Conservation (phyloP, 1,140 invertebrate genomes). For the Myzus persicae region DNA sequence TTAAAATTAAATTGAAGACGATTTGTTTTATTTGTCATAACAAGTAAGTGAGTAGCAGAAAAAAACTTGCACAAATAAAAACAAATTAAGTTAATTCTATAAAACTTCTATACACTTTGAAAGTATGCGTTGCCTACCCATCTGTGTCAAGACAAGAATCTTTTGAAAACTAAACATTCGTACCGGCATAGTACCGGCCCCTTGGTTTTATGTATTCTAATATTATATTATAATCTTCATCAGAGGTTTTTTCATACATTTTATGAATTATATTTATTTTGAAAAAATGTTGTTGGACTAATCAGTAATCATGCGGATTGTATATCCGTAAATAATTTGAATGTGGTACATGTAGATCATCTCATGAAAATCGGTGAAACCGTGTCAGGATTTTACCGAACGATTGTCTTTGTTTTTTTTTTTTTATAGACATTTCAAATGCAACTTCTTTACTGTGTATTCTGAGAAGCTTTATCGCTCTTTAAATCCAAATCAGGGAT, state of each 20-base stretch:
- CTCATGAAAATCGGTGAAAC: neutral
- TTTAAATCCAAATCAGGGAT: neutral
- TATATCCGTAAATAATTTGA: neutral
- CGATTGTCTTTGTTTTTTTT: neutral
- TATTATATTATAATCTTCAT: neutral
- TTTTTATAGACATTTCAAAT: neutral
- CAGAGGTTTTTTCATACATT: neutral
- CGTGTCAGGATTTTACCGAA: neutral
- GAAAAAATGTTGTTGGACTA: neutral
- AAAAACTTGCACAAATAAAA: neutral
- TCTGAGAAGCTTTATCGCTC: neutral
- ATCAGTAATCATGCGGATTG: neutral
- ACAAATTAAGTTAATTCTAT: neutral
- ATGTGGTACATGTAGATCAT: neutral
- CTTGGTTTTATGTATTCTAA: neutral
- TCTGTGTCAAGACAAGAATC: neutral
- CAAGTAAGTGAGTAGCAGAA: neutral
- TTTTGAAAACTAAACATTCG: neutral
- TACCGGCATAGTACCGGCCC: neutral
- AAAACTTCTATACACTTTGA: neutral
- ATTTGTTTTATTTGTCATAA: constrained; percentile 5
- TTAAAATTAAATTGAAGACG: neutral
- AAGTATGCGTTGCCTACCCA: neutral
- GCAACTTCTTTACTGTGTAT: neutral
- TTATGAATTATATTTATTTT: neutral